Conservation (phyloP, 2,888 invertebrate species). For the Gryllus longicercus region DNA sequence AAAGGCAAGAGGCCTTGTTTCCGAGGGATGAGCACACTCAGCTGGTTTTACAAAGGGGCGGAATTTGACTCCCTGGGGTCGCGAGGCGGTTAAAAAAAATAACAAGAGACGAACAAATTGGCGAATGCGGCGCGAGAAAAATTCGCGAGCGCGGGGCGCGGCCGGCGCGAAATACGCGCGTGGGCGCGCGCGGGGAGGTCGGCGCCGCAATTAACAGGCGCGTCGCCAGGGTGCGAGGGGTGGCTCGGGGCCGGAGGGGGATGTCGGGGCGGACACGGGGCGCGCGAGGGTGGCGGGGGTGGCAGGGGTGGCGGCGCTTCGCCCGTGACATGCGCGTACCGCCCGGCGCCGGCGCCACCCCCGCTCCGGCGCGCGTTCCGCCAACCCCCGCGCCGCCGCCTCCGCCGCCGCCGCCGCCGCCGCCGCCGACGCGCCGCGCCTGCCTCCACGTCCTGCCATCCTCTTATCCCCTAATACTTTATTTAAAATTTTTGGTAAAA, state of each 20-base stretch:
- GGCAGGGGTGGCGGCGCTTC: neutral
- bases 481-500: slow-evolving; percentile 39
- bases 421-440: neutral
- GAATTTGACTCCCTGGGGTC: too few relatives aligned
- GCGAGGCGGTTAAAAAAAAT: too few relatives aligned
- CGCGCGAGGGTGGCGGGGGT: neutral
- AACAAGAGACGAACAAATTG: too few relatives aligned
- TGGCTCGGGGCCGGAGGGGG: neutral
- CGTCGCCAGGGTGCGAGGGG: neutral
- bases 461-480: slow-evolving; percentile 38
- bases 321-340: neutral
- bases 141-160: too few relatives aligned
- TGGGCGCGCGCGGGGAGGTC: neutral
- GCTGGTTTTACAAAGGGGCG: too few relatives aligned
- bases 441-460: slow-evolving; percentile 32
- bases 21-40: too few relatives aligned
- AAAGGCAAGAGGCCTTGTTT: too few relatives aligned
- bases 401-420: neutral
- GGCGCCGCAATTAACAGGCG: neutral
- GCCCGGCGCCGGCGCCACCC: neutral
- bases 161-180: neutral
- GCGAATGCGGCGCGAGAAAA: too few relatives aligned
- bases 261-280: neutral
- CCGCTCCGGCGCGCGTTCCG: neutral
- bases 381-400: slow-evolving; percentile 10